phyloP scores from a whole-genome alignment of 1,140 invertebrate genomes.

The Copidosoma floridanum region DNA sequence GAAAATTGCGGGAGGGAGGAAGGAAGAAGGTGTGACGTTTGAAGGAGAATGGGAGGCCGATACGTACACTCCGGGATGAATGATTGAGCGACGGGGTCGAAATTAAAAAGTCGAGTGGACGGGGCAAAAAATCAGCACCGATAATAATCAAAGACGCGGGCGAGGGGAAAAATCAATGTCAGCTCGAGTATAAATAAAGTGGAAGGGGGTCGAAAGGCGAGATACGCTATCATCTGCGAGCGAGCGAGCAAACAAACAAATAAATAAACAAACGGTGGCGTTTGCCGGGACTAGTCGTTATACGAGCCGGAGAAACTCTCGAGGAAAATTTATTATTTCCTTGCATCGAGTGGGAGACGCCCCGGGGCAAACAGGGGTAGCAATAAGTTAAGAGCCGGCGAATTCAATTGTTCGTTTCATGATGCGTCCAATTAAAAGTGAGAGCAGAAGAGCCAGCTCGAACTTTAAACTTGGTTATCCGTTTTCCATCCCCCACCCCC shows the following conservation, averaged over 20 bases:
- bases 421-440: constrained; percentile 19
- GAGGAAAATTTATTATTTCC: constrained; percentile 6
- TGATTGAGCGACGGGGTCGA: too few species aligned
- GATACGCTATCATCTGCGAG: neutral
- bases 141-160: neutral
- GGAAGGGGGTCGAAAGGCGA: neutral
- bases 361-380: neutral
- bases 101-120: too few species aligned
- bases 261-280: neutral
- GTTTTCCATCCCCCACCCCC: neutral
- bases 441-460: neutral
- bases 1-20: too few species aligned
- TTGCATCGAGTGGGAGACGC: neutral
- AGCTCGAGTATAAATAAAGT: neutral
- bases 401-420: constrained; percentile 15
- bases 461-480: constrained; percentile 16
- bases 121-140: too few species aligned
- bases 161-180: neutral
- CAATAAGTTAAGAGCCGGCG: constrained; percentile 3
- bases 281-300: neutral
- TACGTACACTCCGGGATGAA: too few species aligned
- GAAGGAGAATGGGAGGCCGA: too few species aligned
- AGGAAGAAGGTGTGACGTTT: too few species aligned
- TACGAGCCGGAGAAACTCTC: neutral
- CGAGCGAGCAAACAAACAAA: neutral